Percentiles rank a stretch among this genome's conserved stretches.
These are phyloP conservation scores for Hemiscyllium ocellatum DNA, from an alignment of 2,113 vertebrate genomes.

Conservation along the genomic window DNA sequence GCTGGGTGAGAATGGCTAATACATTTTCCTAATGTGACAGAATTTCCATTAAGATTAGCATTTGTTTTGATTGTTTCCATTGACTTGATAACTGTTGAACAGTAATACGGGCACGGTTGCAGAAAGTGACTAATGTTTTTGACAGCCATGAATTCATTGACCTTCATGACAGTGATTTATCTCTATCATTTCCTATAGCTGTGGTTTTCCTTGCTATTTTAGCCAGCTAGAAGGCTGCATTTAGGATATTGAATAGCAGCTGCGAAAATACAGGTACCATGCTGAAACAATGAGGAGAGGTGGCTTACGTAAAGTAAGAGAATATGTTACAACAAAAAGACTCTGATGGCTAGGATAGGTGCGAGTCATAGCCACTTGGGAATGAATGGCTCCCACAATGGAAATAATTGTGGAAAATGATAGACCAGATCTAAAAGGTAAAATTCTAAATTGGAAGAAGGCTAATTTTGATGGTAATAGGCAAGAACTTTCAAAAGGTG, in stretches of 20 bases:
- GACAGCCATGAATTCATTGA: neutral
- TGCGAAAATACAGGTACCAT: neutral
- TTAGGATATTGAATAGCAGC: neutral
- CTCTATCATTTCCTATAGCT: neutral
- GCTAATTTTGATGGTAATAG: no score
- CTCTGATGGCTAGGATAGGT: neutral
- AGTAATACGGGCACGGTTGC: neutral
- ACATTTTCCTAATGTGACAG: neutral
- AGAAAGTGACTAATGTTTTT: neutral
- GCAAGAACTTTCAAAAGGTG: no score
- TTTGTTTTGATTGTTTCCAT: neutral
- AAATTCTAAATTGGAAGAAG: no score
- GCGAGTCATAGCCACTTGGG: neutral
- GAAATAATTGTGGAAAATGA: neutral
- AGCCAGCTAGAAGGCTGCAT: neutral
- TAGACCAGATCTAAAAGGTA: no score
- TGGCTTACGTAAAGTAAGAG: neutral
- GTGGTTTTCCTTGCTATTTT: neutral
- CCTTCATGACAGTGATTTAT: neutral
- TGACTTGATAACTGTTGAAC: neutral
- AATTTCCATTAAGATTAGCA: neutral
- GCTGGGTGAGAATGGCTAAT: neutral
- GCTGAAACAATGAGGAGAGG: neutral
- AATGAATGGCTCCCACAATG: neutral
- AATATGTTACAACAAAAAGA: neutral